Evolutionary conservation across 1,140 invertebrate species (phyloP), one percentile per base, ranked within the genome.

Genomic region (Drosophila sucinea): DNA sequence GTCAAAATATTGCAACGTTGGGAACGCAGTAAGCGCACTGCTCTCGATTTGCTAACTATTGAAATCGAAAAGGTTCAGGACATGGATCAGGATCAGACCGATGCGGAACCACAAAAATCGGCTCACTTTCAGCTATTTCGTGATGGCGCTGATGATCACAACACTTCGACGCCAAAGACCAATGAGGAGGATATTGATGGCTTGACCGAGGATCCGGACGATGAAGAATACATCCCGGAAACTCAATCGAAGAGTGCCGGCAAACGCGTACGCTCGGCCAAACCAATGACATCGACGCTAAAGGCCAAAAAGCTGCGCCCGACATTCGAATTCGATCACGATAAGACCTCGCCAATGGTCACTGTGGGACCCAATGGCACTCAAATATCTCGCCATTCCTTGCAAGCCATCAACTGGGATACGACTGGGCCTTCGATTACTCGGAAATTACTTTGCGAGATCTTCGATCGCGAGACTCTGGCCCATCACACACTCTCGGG

Each of bases 401-500:
- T 90, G 41, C 32, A 78, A 5, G 57, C 60, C 4, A 81, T 93
- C 0, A 92, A 92, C 29, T 93, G 92, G 92, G 54, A 38, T 5
- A 61, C 67, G 30, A 78, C 77, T 8, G 91, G 91, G 4, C 74
- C 92, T 10, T 75, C 81, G 1, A 90, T 92, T 25, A 93, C 92
- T 0, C 76, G 92, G 4, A 93, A 91, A 66, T 60, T 93, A 44
- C 77, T 93, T 2, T 79, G 83, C 56, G 73, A 89, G 40, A 63
- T 93, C 38, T 93, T 93, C 56, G 73, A 79, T 38, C 78, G 92
- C 1, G 64, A 78, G 8, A 81, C 83, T 0, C 60, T 93, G 3
- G 92, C 92, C 1, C 87, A 83, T 10, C 91, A 92, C 35, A 92
- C 87, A 5, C 64, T 93, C 4, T 92, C 92, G 0, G 92, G 92